Evolutionary conservation across 2,888 invertebrate genomes (phyloP), one percentile per base, ranked within the genome.

Genomic region (Cerceris ruficornis): DNA sequence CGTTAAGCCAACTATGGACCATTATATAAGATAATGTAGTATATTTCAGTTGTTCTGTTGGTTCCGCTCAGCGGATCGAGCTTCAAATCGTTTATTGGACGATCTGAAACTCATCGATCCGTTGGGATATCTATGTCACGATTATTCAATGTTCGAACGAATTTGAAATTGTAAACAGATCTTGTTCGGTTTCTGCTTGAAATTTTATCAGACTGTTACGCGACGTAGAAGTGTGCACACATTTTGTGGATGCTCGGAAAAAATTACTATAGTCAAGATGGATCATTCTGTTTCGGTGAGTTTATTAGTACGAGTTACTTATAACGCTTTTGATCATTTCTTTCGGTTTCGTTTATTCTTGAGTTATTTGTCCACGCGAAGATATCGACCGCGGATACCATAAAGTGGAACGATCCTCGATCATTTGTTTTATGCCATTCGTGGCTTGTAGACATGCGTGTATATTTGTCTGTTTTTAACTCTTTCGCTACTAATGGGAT

Each of bases 211-310:
- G 14, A 14, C 9, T 17, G 17, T 28, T 64, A 15, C 64, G 28
- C 14, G 15, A 58, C 5, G 49, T 13, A 7, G 13, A 14, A 6
- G 43, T 8, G 46, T 39, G 39, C 57, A 14, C 7, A 55, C 17
- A 15, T 52, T n/a, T 14, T 7, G n/a, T 41, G 28, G 2, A 2
- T 55, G 14, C 46, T n/a, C 15, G n/a, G 43, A 15, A 11, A 59
- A 41, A n/a, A 0, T 11, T n/a, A 14, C 9, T 5, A 39, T 13
- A 58, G 54, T 17, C 43, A 15, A 61, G 46, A 75, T 77, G 69
- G 52, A 65, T 39, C 28, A 50, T 14, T n/a, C 42, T 43, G 1
- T 42, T 7, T 1, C 6, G 77, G 77, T 77, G 65, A 77, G 77
- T 66, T 52, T 7, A 13, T 11, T 5, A 0, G 13, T 5, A n/a